Evolutionary conservation across 2,797 vertebrate genomes (phyloP), one percentile per base, ranked within the genome.

Genomic region (Cossypha caffra): DNA sequence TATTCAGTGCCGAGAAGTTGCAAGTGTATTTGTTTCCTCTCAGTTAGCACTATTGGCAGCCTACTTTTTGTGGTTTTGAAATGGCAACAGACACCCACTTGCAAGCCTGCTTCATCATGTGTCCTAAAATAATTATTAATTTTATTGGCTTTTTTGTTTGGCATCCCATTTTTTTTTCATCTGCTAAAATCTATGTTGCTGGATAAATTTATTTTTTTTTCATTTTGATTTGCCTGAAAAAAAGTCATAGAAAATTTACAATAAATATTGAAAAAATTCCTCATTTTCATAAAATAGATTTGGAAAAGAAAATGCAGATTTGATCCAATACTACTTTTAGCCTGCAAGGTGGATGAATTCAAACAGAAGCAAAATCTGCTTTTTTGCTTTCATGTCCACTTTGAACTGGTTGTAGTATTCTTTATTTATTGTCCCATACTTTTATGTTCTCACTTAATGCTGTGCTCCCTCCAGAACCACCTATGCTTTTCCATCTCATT

Each of bases 91-190:
- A 90, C 58, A 91, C 88, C 81, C 67, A 83, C 88, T 79, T 89
- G 59, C 38, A 95, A 91, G 58, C 86, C 91, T 93, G 72, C 68
- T 92, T 92, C 72, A 71, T 93, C 72, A 9, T 64, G 64, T 77
- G 50, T 94, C 57, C 81, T 92, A 91, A 85, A 96, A 91, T 93
- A 94, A 95, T 94, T 93, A 92, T 73, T 88, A 78, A 76, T 90
- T 69, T 77, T 90, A 79, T 79, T 95, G 0, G 21, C 31, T 77
- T 89, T 77, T 68, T 89, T 92, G 67, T 82, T 95, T 87, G 75
- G 48, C 77, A 76, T 91, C 21, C 19, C 8, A 5, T 72, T 79
- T 72, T 79, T 72, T 59, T 40, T 73, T 37, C 7, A 79, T 25
- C 11, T 26, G 12, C 50, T 87, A 85, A 92, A 87, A 37, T 89